Conservation (phyloP, 2,113 vertebrate genomes). For the Dolichallabes microphthalmus region DNA sequence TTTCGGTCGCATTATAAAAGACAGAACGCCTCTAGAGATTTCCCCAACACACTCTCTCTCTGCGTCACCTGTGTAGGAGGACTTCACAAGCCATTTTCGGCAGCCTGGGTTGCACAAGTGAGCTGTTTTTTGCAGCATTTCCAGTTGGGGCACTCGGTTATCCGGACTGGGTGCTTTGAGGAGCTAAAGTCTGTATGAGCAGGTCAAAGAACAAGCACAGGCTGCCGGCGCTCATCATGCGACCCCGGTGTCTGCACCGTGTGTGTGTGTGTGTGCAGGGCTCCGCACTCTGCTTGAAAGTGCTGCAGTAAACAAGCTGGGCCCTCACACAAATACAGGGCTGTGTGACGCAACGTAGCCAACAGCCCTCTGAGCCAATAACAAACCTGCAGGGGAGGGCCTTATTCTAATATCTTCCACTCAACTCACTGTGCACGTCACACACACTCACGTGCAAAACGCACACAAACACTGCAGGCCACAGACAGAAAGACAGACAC, state of each 20-base stretch:
- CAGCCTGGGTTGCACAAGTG: not conserved
- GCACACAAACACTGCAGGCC: slow-evolving; percentile 5
- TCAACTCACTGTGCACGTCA: not conserved
- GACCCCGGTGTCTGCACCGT: slow-evolving; percentile 54
- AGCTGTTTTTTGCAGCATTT: slow-evolving; percentile 33
- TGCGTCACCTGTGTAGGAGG: slow-evolving; percentile 83
- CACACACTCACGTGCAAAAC: not conserved
- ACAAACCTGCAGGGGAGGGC: slow-evolving; percentile 40
- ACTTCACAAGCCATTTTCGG: slow-evolving; percentile 82
- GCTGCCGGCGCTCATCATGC: slow-evolving; percentile 73
- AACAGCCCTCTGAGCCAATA: slow-evolving; percentile 59
- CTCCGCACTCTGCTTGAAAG: slow-evolving; percentile 68
- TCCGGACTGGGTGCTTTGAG: slow-evolving; percentile 74
- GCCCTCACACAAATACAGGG: slow-evolving; percentile 69
- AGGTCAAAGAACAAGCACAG: slow-evolving; percentile 60
- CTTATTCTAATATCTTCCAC: slow-evolving; percentile 10
- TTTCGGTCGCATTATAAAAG: slow-evolving; percentile 6
- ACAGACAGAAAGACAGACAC: slow-evolving; percentile 18
- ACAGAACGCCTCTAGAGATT: not conserved
- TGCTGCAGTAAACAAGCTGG: slow-evolving; percentile 81
- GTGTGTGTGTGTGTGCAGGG: slow-evolving; percentile 53
- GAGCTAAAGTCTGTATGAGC: slow-evolving; percentile 70
- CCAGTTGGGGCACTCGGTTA: slow-evolving; percentile 58
- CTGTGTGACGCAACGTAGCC: slow-evolving; percentile 67
- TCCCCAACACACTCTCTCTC: not conserved